A percentile compares a stretch with the other conserved stretches of the same genome.
These are phyloP conservation scores for Colletes latitarsis DNA, from an alignment of 1,140 invertebrate species.

Conservation along the genomic window DNA sequence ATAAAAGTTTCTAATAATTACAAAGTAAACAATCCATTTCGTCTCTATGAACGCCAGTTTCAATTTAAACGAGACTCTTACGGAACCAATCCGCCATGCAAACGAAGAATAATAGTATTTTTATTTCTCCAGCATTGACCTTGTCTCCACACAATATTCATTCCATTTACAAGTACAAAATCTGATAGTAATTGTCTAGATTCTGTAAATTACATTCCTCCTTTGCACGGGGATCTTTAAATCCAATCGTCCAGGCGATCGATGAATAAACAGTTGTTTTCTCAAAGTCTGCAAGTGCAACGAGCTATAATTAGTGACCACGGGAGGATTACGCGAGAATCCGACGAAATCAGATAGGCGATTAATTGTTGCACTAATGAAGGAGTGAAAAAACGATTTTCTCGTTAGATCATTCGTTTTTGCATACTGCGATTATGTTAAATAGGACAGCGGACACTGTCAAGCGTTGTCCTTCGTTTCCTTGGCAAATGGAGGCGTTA, in stretches of 20 bases:
- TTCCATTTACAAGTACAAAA: neutral
- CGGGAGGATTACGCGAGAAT: neutral
- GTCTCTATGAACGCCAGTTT: no score
- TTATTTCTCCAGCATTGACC: neutral
- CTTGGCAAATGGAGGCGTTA: constrained; percentile 20
- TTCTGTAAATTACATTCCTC: neutral
- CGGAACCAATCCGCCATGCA: no score
- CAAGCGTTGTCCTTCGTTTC: constrained; percentile 31
- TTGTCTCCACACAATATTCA: no score
- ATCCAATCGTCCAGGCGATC: neutral
- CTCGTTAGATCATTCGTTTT: constrained; percentile 1
- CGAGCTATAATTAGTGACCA: neutral
- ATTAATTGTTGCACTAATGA: constrained; percentile 27
- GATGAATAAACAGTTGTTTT: neutral
- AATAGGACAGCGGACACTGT: constrained; percentile 25
- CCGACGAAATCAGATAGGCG: constrained; percentile 7
- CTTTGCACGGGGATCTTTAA: neutral
- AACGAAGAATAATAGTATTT: neutral
- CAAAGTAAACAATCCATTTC: no score
- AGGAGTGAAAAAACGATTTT: neutral
- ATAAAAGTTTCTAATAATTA: no score
- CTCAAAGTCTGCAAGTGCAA: neutral
- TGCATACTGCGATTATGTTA: neutral
- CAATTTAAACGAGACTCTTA: no score
- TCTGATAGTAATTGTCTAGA: neutral